phyloP scores from a whole-genome alignment of 2,113 vertebrate species.

The Balaeniceps rex region DNA sequence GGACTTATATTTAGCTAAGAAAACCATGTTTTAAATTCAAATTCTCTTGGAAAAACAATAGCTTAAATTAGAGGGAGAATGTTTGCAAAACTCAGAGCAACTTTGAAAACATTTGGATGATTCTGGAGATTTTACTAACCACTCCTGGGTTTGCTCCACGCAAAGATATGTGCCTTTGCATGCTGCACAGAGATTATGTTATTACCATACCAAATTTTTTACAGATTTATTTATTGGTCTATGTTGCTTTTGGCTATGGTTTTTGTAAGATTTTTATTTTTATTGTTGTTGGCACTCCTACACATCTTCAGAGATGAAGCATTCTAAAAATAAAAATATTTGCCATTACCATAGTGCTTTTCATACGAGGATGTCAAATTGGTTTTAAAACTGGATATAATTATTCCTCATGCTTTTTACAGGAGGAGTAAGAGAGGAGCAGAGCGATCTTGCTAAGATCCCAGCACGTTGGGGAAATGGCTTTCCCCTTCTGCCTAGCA shows the following conservation, averaged over 20 bases:
- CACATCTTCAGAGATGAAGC: background rate
- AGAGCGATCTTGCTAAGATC: background rate
- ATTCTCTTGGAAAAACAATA: conserved; percentile 38
- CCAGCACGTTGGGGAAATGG: fast-evolving
- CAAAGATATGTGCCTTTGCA: background rate
- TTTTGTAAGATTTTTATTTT: background rate
- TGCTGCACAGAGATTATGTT: background rate
- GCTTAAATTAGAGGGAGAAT: background rate
- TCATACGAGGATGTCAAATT: background rate
- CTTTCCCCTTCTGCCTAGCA: background rate
- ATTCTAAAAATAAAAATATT: conserved; percentile 47
- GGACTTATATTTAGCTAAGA: conserved; percentile 47
- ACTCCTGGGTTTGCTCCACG: background rate
- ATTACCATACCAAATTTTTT: background rate
- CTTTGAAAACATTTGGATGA: background rate
- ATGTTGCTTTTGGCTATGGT: background rate
- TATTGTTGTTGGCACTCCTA: conserved; percentile 17
- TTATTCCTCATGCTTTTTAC: background rate
- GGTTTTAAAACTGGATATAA: background rate
- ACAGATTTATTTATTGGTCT: conserved; percentile 18
- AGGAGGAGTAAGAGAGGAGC: background rate
- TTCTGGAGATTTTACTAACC: background rate
- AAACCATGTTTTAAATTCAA: background rate
- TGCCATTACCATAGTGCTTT: background rate
- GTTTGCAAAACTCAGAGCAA: background rate